Base-by-base conservation (phyloP, 2,113 vertebrate genomes). In the Megaleporinus macrocephalus region DNA sequence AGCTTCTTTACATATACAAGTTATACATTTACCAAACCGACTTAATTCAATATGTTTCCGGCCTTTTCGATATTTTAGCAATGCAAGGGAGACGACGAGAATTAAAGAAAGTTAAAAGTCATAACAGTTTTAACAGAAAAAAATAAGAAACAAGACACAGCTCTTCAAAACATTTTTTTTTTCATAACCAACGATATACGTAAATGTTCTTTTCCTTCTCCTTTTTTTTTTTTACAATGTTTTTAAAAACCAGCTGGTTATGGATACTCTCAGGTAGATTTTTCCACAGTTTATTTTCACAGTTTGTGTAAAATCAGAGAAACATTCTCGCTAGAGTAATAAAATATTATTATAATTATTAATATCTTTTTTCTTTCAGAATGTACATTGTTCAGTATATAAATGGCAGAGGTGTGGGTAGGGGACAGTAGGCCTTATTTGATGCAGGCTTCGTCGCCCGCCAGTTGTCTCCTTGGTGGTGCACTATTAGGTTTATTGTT, bases 261-360 rank as follows among this genome's bases (percentile, higher is more conserved):
- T 94, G 93, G 89, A 92, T 83, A 85, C 95, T 94, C 93, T 95
- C 87, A 94, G 96, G 96, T 95, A 96, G 96, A 90, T 92, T 72
- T 87, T 93, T 96, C 94, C 90, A 95, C 95, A 93, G 93, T 95
- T 95, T 89, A 93, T 95, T 88, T 95, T 95, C 96, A 97, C 95
- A 97, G 94, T 96, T 94, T 93, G 93, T 95, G 95, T 96, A 95
- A 99, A 97, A 97, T 96, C 95, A 92, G 94, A 94, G 91, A 94
- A 93, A 93, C 90, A 93, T 93, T 96, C 95, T 95, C 83, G 90
- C 95, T 95, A 95, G 95, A 94, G 94, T 98, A 99, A 96, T 96
- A 98, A 98, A 98, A 98, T 97, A 97, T 95, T 94, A 95, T 95
- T 92, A 92, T 90, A 92, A 92, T 93, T 92, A 92, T 93, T 90